Percentiles rank a stretch among this genome's conserved stretches.
Conservation (phyloP, 2,797 vertebrate species). For the Enteromius afrohamiltoni region DNA sequence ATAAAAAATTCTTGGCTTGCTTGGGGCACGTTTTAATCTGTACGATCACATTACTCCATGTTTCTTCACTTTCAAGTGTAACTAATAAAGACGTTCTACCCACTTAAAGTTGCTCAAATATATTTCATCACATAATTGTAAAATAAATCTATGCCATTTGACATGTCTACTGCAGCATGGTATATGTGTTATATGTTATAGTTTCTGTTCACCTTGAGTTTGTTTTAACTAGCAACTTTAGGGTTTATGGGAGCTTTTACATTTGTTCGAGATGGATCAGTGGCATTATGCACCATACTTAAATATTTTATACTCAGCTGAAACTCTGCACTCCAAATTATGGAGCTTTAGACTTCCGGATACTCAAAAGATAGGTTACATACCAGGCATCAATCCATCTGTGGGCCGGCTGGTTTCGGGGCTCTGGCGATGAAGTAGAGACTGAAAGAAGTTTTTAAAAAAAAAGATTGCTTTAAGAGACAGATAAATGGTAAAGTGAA, state of each 20-base stretch:
- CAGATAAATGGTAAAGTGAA: neutral
- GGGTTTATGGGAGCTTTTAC: neutral
- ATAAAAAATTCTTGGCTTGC: neutral
- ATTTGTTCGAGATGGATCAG: neutral
- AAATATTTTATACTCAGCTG: neutral
- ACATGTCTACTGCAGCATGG: neutral
- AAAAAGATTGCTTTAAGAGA: neutral
- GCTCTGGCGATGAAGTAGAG: conserved; percentile 84
- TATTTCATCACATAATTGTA: neutral
- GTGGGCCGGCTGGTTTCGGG: conserved; percentile 83
- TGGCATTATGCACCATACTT: neutral
- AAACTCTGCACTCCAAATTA: neutral
- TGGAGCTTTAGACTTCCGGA: neutral
- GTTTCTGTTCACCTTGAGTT: neutral
- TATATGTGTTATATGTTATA: neutral
- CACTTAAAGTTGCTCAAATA: neutral
- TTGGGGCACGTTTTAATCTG: neutral
- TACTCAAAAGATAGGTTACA: conserved; percentile 59
- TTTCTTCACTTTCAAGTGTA: neutral
- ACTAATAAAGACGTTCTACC: neutral
- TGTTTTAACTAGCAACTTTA: neutral
- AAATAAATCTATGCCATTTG: neutral
- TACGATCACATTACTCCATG: neutral
- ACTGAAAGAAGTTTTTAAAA: conserved; percentile 69
- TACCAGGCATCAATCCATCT: conserved; percentile 92